These are phyloP conservation scores for Kobus ellipsiprymnus DNA, from an alignment of 2,113 vertebrate genomes.

Conservation along the genomic window DNA sequence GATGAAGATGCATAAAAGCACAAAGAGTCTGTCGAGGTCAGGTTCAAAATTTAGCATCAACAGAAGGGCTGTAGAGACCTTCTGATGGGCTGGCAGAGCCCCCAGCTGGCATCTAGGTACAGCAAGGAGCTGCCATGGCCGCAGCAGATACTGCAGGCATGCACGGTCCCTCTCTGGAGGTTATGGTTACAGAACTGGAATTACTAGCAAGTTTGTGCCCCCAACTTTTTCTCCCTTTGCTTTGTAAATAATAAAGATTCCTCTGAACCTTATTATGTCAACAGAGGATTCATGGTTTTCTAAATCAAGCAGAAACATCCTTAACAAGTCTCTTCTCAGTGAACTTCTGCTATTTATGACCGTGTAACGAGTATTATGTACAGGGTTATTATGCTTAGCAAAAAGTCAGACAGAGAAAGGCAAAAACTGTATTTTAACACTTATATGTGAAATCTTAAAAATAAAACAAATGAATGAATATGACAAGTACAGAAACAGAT, in stretches of 20 bases:
- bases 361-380: neutral
- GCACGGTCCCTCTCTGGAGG: neutral
- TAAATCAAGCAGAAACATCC: neutral
- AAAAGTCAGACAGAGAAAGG: neutral
- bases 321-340: neutral
- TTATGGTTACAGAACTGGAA: neutral
- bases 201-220: neutral
- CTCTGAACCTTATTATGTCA: neutral
- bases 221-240: neutral
- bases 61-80: neutral
- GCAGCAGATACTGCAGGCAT: neutral
- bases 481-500: neutral
- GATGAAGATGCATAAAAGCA: neutral
- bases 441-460: neutral
- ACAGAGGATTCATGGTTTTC: neutral
- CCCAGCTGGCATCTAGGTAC: fast-evolving
- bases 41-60: neutral
- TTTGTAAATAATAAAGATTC: neutral
- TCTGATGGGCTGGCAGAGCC: neutral
- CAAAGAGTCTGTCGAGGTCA: neutral
- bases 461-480: neutral
- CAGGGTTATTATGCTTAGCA: neutral
- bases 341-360: neutral
- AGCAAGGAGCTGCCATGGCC: neutral
- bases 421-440: neutral